phyloP scores from a whole-genome alignment of 2,113 vertebrate species.

The Falcunculus frontatus region DNA sequence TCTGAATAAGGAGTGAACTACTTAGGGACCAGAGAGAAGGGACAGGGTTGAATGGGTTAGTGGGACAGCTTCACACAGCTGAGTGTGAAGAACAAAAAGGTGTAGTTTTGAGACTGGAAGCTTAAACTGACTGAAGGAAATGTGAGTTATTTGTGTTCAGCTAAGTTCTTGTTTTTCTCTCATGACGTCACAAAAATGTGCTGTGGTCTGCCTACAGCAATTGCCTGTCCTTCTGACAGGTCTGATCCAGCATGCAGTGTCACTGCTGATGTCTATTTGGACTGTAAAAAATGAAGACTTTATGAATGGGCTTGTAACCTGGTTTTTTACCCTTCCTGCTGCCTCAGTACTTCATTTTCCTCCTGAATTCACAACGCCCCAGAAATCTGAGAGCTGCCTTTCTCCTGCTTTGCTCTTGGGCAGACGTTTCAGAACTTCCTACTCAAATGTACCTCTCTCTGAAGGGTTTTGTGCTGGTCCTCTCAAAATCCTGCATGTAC shows the following conservation, averaged over 20 bases:
- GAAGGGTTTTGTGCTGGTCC: neutral
- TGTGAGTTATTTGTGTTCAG: neutral
- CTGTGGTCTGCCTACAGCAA: neutral
- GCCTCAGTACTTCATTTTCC: neutral
- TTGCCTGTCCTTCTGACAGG: neutral
- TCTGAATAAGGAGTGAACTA: neutral
- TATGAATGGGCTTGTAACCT: neutral
- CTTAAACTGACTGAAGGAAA: neutral
- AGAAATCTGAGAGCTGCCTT: neutral
- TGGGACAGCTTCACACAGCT: neutral
- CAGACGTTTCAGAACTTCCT: neutral
- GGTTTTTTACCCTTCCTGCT: neutral
- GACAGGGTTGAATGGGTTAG: neutral
- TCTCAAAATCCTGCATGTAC: neutral
- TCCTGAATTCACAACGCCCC: neutral
- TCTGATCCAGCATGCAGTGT: neutral
- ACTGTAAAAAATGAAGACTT: neutral
- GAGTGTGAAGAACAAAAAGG: neutral
- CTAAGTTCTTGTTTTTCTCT: neutral
- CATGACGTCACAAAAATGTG: neutral
- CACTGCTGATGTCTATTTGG: neutral
- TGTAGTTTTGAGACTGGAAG: neutral
- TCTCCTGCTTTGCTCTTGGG: neutral
- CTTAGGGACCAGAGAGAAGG: neutral
- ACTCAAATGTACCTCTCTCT: neutral